phyloP scores from a whole-genome alignment of 2,888 invertebrate genomes.

The Drosophila crucigera region DNA sequence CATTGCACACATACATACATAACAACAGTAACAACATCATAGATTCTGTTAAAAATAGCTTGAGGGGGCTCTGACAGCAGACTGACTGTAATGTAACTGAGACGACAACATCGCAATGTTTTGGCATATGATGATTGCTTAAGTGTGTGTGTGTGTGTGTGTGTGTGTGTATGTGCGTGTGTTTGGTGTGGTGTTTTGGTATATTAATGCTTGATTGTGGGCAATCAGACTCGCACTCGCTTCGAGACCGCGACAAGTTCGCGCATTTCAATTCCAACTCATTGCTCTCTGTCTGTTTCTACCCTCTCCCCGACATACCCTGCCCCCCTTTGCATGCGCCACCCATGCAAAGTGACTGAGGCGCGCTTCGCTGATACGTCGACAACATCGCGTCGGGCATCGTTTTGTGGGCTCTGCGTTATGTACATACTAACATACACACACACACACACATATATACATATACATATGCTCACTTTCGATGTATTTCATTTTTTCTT shows the following conservation, averaged over 20 bases:
- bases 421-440: conserved; percentile 15
- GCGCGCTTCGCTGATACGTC: conserved; percentile 75
- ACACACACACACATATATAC: not conserved
- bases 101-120: conserved; percentile 40
- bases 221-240: conserved; percentile 38
- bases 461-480: conserved; percentile 74
- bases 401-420: conserved; percentile 37
- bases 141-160: not conserved
- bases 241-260: conserved; percentile 28
- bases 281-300: not conserved
- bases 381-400: conserved; percentile 55
- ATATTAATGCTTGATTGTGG: conserved; percentile 22
- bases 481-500: conserved; percentile 80
- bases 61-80: conserved; percentile 15
- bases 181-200: no score
- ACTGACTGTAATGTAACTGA: conserved; percentile 43
- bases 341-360: conserved; percentile 58
- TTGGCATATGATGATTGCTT: conserved; percentile 26
- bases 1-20: not conserved
- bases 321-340: conserved; percentile 12
- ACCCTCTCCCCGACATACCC: not conserved
- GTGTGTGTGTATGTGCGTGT: not conserved
- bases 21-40: not conserved
- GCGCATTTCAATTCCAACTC: conserved; percentile 28
- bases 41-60: conserved; percentile 17